A percentile compares a stretch with the other conserved stretches of the same genome.
These are phyloP conservation scores for Mionectes macconnelli DNA, from an alignment of 2,113 vertebrate species.

Conservation along the genomic window DNA sequence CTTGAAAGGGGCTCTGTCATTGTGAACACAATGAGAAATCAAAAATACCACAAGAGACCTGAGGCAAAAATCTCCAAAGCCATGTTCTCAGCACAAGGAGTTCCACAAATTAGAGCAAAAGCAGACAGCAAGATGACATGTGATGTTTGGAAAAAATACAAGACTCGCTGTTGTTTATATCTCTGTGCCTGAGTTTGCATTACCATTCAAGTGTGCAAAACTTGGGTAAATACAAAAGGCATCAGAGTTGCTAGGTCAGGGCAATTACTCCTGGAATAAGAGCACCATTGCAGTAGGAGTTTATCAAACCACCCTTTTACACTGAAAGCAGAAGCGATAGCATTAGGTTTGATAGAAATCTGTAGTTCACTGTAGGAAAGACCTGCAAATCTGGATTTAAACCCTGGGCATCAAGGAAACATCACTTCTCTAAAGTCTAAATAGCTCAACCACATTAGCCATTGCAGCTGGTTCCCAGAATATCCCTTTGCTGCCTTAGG, in stretches of 20 bases:
- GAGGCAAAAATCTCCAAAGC: constrained; percentile 19
- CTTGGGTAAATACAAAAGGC: background rate
- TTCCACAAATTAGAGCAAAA: background rate
- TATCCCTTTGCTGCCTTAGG: background rate
- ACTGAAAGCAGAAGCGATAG: background rate
- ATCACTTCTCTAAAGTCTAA: background rate
- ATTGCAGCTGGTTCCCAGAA: background rate
- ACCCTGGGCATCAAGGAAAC: background rate
- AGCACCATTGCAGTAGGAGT: background rate
- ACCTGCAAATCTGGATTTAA: background rate
- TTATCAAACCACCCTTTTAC: background rate
- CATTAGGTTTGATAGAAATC: background rate
- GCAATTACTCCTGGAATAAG: background rate
- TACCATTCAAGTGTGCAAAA: background rate
- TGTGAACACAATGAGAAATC: background rate
- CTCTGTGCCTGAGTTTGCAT: background rate
- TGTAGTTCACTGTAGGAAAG: background rate
- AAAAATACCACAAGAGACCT: background rate
- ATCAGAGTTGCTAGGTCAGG: background rate
- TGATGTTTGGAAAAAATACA: background rate
- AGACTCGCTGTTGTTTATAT: background rate
- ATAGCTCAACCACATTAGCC: background rate
- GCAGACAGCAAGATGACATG: background rate
- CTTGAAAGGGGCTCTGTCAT: background rate
- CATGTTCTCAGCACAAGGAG: background rate